These are phyloP conservation scores for Drosophila histrio DNA, from an alignment of 2,888 invertebrate genomes.

Conservation along the genomic window DNA sequence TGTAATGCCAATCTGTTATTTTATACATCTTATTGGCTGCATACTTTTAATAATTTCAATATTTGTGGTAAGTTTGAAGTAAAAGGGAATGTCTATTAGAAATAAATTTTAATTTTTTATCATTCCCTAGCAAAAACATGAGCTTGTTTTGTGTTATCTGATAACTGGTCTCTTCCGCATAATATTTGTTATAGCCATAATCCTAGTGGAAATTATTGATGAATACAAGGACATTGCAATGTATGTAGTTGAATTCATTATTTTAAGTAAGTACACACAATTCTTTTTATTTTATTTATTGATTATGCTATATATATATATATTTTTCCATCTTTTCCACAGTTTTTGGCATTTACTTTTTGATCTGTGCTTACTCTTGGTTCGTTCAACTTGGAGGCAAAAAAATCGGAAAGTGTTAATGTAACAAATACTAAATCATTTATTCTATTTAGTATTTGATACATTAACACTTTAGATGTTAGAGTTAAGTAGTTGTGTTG, in stretches of 20 bases:
- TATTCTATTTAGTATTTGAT: too few species aligned
- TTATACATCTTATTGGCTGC: background rate
- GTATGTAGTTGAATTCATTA: background rate
- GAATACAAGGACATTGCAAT: background rate
- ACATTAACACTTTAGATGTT: too few species aligned
- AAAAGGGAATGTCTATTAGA: too few species aligned
- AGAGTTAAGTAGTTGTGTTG: too few species aligned
- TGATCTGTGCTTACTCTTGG: conserved; percentile 9
- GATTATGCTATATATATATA: background rate
- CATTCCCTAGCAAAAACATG: background rate
- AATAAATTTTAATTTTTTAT: background rate
- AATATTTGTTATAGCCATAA: background rate
- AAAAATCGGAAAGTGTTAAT: too few species aligned
- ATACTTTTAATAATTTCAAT: conserved; percentile 2
- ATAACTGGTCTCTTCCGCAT: background rate
- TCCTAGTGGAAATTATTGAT: background rate
- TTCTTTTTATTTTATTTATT: background rate
- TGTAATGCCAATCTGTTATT: background rate
- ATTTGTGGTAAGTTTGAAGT: background rate
- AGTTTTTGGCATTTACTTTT: conserved; percentile 8
- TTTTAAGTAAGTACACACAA: background rate
- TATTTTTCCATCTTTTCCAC: background rate
- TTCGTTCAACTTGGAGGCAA: background rate
- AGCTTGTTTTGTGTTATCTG: background rate
- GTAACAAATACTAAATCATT: too few species aligned